Evolutionary conservation across 1,140 invertebrate genomes (phyloP).

Genomic region (Heliconius nattereri): DNA sequence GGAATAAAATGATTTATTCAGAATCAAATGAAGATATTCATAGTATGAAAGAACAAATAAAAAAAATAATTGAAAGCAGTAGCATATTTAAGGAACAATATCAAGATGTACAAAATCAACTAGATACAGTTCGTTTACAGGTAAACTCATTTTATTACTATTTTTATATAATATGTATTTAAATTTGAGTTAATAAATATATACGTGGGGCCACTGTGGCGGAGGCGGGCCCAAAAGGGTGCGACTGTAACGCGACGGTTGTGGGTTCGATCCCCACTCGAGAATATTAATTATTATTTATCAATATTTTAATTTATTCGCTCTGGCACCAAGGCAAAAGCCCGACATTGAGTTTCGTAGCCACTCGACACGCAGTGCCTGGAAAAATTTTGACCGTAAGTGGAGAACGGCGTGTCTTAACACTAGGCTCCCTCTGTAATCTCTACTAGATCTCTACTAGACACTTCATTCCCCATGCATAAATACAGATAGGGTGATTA

Average conservation of each 20-base stretch:
- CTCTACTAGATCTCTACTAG: too few relatives aligned
- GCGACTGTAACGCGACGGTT: background rate
- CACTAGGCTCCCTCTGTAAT: background rate
- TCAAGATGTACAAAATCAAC: conserved; percentile 48
- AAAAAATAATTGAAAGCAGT: conserved; percentile 53
- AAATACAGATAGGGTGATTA: too few relatives aligned
- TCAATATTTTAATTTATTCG: background rate
- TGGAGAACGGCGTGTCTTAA: background rate
- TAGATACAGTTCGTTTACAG: conserved; percentile 47
- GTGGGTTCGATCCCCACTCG: background rate
- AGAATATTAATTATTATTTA: background rate
- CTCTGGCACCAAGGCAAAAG: background rate
- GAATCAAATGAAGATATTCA: conserved; percentile 53
- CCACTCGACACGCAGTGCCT: background rate
- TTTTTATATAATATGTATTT: too few relatives aligned
- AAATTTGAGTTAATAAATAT: too few relatives aligned
- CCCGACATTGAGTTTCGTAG: background rate
- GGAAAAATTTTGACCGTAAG: background rate
- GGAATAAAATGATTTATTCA: conserved; percentile 50
- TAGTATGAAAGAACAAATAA: conserved; percentile 53
- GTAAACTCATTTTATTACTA: background rate
- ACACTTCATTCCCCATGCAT: too few relatives aligned
- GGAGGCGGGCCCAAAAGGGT: accelerated
- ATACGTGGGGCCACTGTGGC: too few relatives aligned
- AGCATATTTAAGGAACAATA: conserved; percentile 56